Evolutionary conservation across 2,797 vertebrate species (phyloP), one percentile per base, ranked within the genome.

Genomic region (Capromys pilorides): DNA sequence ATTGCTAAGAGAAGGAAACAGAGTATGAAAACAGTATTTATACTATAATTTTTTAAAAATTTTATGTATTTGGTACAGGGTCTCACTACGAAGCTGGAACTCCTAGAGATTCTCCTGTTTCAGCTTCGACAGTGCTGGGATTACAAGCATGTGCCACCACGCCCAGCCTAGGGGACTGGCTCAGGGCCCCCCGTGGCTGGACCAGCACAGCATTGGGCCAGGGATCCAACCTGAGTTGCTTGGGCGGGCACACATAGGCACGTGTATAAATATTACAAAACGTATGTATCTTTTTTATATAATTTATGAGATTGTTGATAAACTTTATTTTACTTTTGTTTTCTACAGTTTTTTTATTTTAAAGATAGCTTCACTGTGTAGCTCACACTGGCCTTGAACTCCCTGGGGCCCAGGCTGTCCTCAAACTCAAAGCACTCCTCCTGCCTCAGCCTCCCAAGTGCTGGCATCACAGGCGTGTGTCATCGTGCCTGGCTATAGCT

Each of bases 241-340:
- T n/a, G n/a, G n/a, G n/a, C n/a, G n/a, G n/a, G n/a, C n/a, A n/a
- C n/a, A n/a, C n/a, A n/a, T n/a, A n/a, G n/a, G n/a, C n/a, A n/a
- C n/a, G n/a, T n/a, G n/a, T n/a, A n/a, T n/a, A n/a, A n/a, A n/a
- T n/a, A n/a, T n/a, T n/a, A n/a, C n/a, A n/a, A n/a, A n/a, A n/a
- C n/a, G n/a, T n/a, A n/a, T n/a, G 45, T 78, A 19, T 26, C 22
- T 28, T 14, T 85, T 80, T 66, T 96, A 78, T 67, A 79, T 71
- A 87, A 64, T 12, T 75, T 1, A 2, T 41, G 19, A 61, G 14
- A 33, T 59, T 85, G 36, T 14, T 51, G 59, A 33, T 69, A 33
- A 62, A 86, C 41, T 78, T 94, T 71, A n/a, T 78, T 91, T 73
- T 84, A 41, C 18, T 83, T 67, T 66, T 61, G 28, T 80, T 85